Conservation (phyloP, 2,888 invertebrate species). For the Trachelus troglodyta region DNA sequence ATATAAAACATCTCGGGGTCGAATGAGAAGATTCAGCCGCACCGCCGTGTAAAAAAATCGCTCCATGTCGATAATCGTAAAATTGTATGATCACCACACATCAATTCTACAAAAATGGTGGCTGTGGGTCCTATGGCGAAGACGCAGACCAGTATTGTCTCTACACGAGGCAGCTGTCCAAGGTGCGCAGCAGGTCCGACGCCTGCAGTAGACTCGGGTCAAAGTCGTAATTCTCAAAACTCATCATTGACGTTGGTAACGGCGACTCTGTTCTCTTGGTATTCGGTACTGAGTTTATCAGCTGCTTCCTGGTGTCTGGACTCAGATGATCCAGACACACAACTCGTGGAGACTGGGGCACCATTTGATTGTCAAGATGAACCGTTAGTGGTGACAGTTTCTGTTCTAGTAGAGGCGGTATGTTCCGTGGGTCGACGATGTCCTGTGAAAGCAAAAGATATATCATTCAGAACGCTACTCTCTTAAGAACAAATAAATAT, state of each 20-base stretch:
- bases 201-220: slow-evolving; percentile 24
- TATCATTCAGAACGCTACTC: background rate
- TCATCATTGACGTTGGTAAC: slow-evolving; percentile 26
- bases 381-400: slow-evolving; percentile 34
- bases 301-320: slow-evolving; percentile 29
- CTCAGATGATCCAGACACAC: slow-evolving; percentile 28
- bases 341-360: slow-evolving; percentile 30
- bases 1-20: background rate
- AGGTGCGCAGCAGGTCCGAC: slow-evolving; percentile 14
- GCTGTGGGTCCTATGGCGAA: background rate
- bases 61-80: background rate
- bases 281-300: slow-evolving; percentile 26
- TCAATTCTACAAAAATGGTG: background rate
- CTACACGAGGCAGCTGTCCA: slow-evolving; percentile 2
- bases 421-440: slow-evolving; percentile 33
- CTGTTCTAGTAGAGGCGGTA: slow-evolving; percentile 28
- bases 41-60: background rate
- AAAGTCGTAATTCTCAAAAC: slow-evolving; percentile 38
- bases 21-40: background rate
- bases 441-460: slow-evolving; percentile 27
- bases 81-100: background rate
- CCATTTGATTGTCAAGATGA: slow-evolving; percentile 41
- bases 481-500: background rate
- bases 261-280: background rate
- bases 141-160: background rate